Evolutionary conservation across 2,888 invertebrate genomes (phyloP).

Genomic region (Trilocha varians): DNA sequence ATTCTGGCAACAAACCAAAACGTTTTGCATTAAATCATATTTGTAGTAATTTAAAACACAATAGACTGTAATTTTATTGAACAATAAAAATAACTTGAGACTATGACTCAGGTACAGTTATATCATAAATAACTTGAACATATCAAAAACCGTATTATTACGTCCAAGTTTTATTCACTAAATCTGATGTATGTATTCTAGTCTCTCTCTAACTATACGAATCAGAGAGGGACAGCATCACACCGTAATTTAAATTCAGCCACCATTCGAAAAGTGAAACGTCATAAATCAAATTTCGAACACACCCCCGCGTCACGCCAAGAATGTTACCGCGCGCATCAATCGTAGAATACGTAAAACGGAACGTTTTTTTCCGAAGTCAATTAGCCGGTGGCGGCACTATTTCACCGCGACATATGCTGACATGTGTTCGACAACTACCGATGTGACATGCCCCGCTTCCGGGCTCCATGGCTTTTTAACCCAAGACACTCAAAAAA

Average conservation of each 20-base stretch:
- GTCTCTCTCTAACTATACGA: not conserved
- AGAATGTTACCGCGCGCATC: slow-evolving; percentile 23
- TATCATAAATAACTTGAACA: not conserved
- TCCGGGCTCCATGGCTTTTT: slow-evolving; percentile 59
- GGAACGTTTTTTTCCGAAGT: slow-evolving; percentile 49
- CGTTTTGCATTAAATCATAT: slow-evolving; percentile 10
- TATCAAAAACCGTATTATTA: not conserved
- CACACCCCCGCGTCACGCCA: slow-evolving; percentile 16
- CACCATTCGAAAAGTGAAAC: slow-evolving; percentile 1
- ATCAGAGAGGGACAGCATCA: not conserved
- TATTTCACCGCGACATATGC: slow-evolving; percentile 55
- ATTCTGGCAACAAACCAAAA: slow-evolving; percentile 13
- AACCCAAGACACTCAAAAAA: slow-evolving; percentile 39
- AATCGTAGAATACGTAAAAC: slow-evolving; percentile 32
- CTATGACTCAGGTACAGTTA: slow-evolving; percentile 8
- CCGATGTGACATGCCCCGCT: slow-evolving; percentile 50
- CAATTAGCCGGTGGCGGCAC: slow-evolving; percentile 53
- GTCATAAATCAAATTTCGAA: slow-evolving; percentile 29
- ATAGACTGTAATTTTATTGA: slow-evolving; percentile 11
- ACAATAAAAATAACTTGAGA: slow-evolving; percentile 8
- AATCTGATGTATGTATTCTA: not conserved
- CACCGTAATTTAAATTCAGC: not conserved
- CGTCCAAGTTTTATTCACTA: not conserved
- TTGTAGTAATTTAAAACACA: slow-evolving; percentile 11
- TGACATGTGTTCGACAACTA: slow-evolving; percentile 66